Conservation (phyloP, 1,140 invertebrate species). For the Bradynema listronoti region DNA sequence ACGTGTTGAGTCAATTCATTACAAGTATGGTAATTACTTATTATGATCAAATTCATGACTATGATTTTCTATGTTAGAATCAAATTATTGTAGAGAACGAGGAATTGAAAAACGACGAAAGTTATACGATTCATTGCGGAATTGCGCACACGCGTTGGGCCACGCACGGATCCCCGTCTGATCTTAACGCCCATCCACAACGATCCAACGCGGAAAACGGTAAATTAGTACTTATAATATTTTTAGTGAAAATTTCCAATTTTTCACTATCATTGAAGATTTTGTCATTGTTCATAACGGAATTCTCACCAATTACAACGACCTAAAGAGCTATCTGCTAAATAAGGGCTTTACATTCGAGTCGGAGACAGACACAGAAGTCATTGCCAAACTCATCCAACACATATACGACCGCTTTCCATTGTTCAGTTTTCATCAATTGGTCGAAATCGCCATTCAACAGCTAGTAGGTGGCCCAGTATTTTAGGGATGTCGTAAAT, state of each 20-base stretch:
- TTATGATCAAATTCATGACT: neutral
- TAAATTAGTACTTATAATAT: conserved; percentile 37
- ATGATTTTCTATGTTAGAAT: no score
- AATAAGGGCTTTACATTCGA: conserved; percentile 74
- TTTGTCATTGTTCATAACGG: conserved; percentile 98
- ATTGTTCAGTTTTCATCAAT: conserved; percentile 79
- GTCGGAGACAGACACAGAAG: conserved; percentile 95
- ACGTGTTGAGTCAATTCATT: conserved; percentile 80
- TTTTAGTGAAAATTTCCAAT: no score
- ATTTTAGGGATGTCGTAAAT: no score
- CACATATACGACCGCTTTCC: conserved; percentile 82
- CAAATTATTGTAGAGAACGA: conserved; percentile 58
- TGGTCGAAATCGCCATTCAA: conserved; percentile 93
- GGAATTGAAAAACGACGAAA: conserved; percentile 67
- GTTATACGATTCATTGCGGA: conserved; percentile 71
- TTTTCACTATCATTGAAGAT: no score
- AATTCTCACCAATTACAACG: conserved; percentile 98
- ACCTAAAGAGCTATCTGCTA: conserved; percentile 84
- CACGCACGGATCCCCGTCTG: conserved; percentile 89
- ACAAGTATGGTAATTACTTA: conserved; percentile 64
- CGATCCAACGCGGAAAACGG: conserved; percentile 76
- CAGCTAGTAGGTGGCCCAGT: conserved; percentile 88
- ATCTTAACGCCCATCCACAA: conserved; percentile 91
- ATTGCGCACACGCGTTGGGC: conserved; percentile 99
- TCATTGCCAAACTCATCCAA: conserved; percentile 91